Evolutionary conservation across 1,140 invertebrate genomes (phyloP).

Genomic region (Lasaia peninsularis): DNA sequence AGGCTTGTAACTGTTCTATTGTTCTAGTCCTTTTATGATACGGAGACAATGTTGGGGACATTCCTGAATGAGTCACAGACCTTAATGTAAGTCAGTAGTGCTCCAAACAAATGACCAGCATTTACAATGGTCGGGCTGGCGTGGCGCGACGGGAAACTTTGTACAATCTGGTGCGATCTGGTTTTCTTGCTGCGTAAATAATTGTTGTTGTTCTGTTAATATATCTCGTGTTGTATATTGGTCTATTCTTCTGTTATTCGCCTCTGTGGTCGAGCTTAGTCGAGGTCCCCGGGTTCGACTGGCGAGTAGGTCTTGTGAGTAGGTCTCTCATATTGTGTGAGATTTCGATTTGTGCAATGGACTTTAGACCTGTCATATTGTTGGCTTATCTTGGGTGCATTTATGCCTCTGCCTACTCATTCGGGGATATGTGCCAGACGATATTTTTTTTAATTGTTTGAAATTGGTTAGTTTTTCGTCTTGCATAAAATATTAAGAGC

Average conservation of each 20-base stretch:
- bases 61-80: constrained; percentile 39
- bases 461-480: no score
- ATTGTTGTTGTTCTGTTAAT: constrained; percentile 12
- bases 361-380: no score
- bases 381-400: no score
- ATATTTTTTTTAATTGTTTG: no score
- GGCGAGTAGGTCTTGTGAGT: no score
- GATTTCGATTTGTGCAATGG: no score
- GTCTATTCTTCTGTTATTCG: background rate
- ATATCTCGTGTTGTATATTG: background rate
- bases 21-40: constrained; percentile 48
- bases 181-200: constrained; percentile 10
- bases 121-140: constrained; percentile 17
- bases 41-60: constrained; percentile 30
- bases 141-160: constrained; percentile 6
- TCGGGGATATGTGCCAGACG: no score
- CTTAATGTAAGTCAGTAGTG: constrained; percentile 24
- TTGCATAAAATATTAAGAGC: no score
- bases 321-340: no score
- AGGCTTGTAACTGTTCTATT: constrained; percentile 33
- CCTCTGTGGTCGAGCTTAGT: no score
- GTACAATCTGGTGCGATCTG: constrained; percentile 11
- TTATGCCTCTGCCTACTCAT: no score
- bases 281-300: no score
- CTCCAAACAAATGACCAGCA: constrained; percentile 29